Evolutionary conservation across 2,113 vertebrate species (phyloP).

Genomic region (Ifrita kowaldi): DNA sequence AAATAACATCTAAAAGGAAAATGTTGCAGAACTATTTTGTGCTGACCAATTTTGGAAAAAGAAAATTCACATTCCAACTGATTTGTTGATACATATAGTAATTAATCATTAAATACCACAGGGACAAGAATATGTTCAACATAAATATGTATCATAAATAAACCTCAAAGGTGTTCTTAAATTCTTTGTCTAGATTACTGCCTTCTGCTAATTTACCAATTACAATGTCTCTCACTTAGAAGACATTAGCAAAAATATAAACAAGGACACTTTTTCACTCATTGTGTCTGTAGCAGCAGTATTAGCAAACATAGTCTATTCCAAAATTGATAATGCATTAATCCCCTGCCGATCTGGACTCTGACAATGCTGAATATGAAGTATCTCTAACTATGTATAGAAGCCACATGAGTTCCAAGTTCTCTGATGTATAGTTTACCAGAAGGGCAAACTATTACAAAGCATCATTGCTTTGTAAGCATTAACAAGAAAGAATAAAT

Average conservation of each 20-base stretch:
- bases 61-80: not conserved
- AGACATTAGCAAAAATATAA: not conserved
- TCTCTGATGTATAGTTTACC: slow-evolving; percentile 36
- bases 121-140: not conserved
- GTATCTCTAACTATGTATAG: slow-evolving; percentile 55
- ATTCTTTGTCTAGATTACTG: not conserved
- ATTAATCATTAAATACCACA: not conserved
- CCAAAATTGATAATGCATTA: slow-evolving; percentile 15
- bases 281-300: not conserved
- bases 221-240: not conserved
- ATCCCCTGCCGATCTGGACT: not conserved
- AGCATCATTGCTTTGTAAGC: slow-evolving; percentile 33
- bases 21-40: not conserved
- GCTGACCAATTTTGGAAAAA: not conserved
- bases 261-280: not conserved
- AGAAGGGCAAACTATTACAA: not conserved
- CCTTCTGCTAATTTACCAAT: not conserved
- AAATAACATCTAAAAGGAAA: not conserved
- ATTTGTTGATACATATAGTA: not conserved
- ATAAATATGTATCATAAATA: not conserved
- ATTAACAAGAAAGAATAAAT: not conserved
- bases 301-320: not conserved
- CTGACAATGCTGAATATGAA: not conserved
- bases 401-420: slow-evolving; percentile 37
- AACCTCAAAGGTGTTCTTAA: not conserved